Conservation (phyloP, 1,140 invertebrate species). For the Drosophila ironensis region DNA sequence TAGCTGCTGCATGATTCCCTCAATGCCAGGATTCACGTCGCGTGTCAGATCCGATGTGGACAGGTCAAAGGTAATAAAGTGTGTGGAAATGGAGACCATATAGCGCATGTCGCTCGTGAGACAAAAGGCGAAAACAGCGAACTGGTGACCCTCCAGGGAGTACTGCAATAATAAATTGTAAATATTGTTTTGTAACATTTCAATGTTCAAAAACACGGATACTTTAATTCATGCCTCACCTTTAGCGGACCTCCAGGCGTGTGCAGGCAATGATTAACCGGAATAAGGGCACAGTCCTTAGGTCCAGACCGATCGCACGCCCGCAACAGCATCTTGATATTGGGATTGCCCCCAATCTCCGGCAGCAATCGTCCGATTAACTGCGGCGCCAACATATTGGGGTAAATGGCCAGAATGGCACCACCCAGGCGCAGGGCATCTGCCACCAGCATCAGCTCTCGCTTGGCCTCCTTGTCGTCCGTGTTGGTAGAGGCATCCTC, state of each 20-base stretch:
- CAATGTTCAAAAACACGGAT: too few relatives aligned
- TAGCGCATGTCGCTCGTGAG: conserved; percentile 96
- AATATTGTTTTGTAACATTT: too few relatives aligned
- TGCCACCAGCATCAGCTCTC: conserved; percentile 95
- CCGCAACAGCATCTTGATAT: conserved; percentile 92
- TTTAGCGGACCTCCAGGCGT: conserved; percentile 98
- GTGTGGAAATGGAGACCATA: conserved; percentile 97
- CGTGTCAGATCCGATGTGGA: conserved; percentile 95
- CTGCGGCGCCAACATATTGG: conserved; percentile 98
- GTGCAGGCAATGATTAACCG: conserved; percentile 97
- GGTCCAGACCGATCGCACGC: conserved; percentile 95
- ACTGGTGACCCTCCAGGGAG: conserved; percentile 98
- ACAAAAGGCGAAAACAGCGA: conserved; percentile 97
- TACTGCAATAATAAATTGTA: conserved; percentile 86
- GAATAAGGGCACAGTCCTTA: conserved; percentile 93
- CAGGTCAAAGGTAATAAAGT: conserved; percentile 98
- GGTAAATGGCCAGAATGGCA: conserved; percentile 93
- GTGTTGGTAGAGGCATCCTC: conserved; percentile 95
- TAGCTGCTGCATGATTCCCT: conserved; percentile 97
- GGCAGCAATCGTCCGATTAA: conserved; percentile 95
- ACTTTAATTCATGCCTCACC: conserved; percentile 82
- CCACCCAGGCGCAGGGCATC: conserved; percentile 96
- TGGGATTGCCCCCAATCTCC: conserved; percentile 90
- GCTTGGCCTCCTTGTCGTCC: conserved; percentile 91
- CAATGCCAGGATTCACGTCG: conserved; percentile 95